Base-by-base conservation (phyloP, 2,888 invertebrate species). In the Lasioglossum zephyrum region DNA sequence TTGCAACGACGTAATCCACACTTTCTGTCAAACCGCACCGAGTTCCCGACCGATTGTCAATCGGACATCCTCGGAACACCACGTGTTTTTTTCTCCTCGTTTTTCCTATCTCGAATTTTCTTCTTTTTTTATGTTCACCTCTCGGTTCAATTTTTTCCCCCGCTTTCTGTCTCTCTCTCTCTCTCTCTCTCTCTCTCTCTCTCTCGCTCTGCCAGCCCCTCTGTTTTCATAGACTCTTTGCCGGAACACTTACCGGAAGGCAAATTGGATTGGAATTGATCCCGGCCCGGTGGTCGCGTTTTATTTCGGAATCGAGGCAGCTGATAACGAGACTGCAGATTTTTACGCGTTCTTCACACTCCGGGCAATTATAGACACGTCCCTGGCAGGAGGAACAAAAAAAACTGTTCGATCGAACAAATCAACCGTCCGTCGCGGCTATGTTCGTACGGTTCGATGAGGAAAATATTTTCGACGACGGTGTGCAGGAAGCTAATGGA, bases 1-100 rank as follows among this genome's bases (percentile, higher is more conserved):
- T 87, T 88, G 91, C 89, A 87, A 88, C 90, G 88, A 89, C 87
- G 88, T 85, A 79, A 89, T 87, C 90, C 88, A 86, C 89, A 82
- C 90, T 91, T 90, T 90, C 89, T 84, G 83, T 73, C 82, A 81
- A 85, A 87, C 85, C 86, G 74, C 76, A 57, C 77, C 31, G 79
- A 75, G 79, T 77, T 77, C 81, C 82, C 72, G 82, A 80, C 82
- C 82, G 81, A 66, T 72, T 82, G 60, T 66, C 84, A 79, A 84
- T 77, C 82, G 79, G 44, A 36, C 69, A 41, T 69, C 76, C 80
- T 53, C 73, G 18, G n/a, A 44, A 53, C 26, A 53, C 26, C 72
- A 44, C 31, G 72, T 26, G 72, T 73, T n/a, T 44, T 73, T n/a
- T 44, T 26, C 18, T 36, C 44, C 9, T 36, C 13, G 4, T 8